Evolutionary conservation across 1,140 invertebrate species (phyloP).

Genomic region (Proales similis): DNA sequence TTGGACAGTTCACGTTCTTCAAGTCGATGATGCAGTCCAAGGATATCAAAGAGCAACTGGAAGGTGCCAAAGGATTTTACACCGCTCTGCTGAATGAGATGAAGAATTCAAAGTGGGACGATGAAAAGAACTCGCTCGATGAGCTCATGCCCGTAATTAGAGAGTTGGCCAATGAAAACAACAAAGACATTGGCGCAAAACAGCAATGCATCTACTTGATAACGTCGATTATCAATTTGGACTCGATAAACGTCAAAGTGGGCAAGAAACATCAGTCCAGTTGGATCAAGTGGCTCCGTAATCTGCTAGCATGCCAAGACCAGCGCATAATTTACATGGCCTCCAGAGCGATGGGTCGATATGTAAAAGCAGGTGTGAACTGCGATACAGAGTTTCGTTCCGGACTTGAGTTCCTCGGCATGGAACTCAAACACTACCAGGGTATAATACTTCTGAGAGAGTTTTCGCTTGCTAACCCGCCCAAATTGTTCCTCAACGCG

Average conservation of each 20-base stretch:
- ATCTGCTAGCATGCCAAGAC: constrained; percentile 79
- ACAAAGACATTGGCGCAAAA: constrained; percentile 13
- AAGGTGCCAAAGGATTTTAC: constrained; percentile 33
- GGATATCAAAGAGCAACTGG: constrained; percentile 11
- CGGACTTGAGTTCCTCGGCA: constrained; percentile 5
- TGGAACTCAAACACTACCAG: constrained; percentile 14
- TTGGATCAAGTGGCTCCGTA: constrained; percentile 58
- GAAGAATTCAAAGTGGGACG: constrained; percentile 20
- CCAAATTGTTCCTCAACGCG: constrained; percentile 9
- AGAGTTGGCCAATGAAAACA: constrained; percentile 32
- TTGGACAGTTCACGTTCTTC: too few species aligned
- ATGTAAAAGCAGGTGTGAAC: constrained; percentile 63
- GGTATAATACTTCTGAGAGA: constrained; percentile 18
- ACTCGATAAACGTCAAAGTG: constrained; percentile 33
- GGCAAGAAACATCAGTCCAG: constrained; percentile 30
- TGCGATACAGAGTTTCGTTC: constrained; percentile 32
- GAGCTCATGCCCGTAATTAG: constrained; percentile 18
- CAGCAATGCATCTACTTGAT: constrained; percentile 32
- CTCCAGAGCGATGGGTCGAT: constrained; percentile 82
- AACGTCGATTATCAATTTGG: constrained; percentile 33
- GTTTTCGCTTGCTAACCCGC: constrained; percentile 15
- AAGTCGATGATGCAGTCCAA: too few species aligned
- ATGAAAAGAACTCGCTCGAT: constrained; percentile 19
- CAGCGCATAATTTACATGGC: constrained; percentile 86
- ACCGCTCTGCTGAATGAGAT: constrained; percentile 24